phyloP scores from a whole-genome alignment of 2,797 vertebrate species.

The Gorsachius magnificus region DNA sequence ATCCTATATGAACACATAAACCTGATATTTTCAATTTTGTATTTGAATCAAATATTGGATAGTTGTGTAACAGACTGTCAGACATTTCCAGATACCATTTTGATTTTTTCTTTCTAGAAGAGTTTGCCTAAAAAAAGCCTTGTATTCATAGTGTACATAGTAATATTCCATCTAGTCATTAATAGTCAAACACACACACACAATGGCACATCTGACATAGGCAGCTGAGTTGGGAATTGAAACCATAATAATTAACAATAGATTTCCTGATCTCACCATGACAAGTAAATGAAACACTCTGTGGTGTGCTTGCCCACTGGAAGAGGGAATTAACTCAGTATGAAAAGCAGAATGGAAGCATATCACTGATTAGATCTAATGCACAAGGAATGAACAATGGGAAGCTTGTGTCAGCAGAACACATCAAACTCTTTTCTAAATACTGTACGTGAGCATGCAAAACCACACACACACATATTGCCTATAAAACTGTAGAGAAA shows the following conservation, averaged over 20 bases:
- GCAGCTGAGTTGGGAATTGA: constrained; percentile 66
- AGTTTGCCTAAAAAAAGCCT: neutral
- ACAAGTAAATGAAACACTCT: constrained; percentile 65
- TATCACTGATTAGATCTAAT: constrained; percentile 50
- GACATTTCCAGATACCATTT: neutral
- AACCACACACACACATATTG: neutral
- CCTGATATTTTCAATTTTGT: neutral
- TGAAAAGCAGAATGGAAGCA: constrained; percentile 41
- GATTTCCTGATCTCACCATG: constrained; percentile 62
- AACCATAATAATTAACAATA: constrained; percentile 70
- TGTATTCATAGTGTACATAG: neutral
- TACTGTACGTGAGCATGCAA: neutral
- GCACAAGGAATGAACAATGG: constrained; percentile 35
- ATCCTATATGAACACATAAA: neutral
- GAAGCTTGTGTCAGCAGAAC: constrained; percentile 48
- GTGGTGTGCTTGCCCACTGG: constrained; percentile 42
- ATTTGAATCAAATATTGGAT: neutral
- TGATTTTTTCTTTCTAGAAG: neutral
- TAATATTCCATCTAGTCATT: constrained; percentile 42
- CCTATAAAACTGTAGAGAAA: neutral
- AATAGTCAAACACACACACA: constrained; percentile 37
- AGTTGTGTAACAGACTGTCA: neutral
- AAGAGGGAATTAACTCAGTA: constrained; percentile 62
- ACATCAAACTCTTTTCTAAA: constrained; percentile 11
- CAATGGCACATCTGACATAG: constrained; percentile 45